A percentile compares a stretch with the other conserved stretches of the same genome.
Conservation (phyloP, 1,140 invertebrate species). For the Cylas formicarius region DNA sequence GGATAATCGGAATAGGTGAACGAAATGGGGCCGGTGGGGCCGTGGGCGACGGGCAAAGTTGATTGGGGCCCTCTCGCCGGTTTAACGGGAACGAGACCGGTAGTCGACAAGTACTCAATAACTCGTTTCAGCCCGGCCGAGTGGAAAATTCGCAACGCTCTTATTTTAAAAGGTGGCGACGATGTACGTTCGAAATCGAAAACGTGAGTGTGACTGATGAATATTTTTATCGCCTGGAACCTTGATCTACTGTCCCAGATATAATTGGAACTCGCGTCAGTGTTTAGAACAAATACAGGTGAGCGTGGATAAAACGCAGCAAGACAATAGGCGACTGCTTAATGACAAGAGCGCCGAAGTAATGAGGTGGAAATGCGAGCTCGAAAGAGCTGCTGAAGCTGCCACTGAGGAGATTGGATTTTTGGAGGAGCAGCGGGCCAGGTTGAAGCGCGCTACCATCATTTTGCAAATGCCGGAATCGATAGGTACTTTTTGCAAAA, state of each 20-base stretch:
- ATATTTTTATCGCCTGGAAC: too few relatives aligned
- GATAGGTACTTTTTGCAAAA: too few relatives aligned
- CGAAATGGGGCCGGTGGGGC: conserved; percentile 50
- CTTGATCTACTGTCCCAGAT: too few relatives aligned
- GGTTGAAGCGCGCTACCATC: conserved; percentile 56
- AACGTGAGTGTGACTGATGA: too few relatives aligned
- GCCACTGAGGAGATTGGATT: conserved; percentile 60
- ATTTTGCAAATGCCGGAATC: conserved; percentile 58
- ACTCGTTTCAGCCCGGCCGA: conserved; percentile 60
- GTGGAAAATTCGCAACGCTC: conserved; percentile 60
- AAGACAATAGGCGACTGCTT: conserved; percentile 55
- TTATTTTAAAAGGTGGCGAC: too few relatives aligned
- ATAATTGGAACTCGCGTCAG: conserved; percentile 50
- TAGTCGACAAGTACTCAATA: conserved; percentile 65
- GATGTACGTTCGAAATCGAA: too few relatives aligned
- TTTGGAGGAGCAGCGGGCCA: conserved; percentile 54
- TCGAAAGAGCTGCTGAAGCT: conserved; percentile 56
- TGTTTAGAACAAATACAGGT: conserved; percentile 53
- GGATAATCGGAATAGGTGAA: too few relatives aligned
- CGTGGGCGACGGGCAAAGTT: conserved; percentile 60
- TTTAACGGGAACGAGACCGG: conserved; percentile 61
- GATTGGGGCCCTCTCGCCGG: conserved; percentile 60
- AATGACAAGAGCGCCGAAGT: conserved; percentile 55
- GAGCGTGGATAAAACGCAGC: conserved; percentile 57
- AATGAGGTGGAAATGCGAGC: conserved; percentile 58